Base-by-base conservation (phyloP, 92 coral and sea anemone genomes). In the Porites cylindrica region DNA sequence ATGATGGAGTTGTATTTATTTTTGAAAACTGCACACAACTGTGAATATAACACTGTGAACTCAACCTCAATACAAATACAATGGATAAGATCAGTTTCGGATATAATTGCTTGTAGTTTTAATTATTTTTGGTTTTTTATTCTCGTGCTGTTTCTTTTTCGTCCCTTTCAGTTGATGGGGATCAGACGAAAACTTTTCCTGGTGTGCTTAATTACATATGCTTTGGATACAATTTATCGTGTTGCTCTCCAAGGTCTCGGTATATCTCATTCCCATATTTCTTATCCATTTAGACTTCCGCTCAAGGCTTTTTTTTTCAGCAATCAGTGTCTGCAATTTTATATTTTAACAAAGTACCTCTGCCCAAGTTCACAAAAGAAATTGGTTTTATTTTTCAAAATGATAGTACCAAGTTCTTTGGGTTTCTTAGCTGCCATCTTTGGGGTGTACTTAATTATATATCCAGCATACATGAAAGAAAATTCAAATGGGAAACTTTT, bases 51-150 rank as follows among this genome's bases (percentile, higher is more conserved):
- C 76, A 21, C 58, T 7, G 6, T 16, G 13, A 51, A 47, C 24
- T 72, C 23, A 14, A 50, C 43, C 13, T 51, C 59, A 14, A 19
- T 17, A 72, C 21, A 18, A 3, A 19, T 72, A 26, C 76, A 72
- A 11, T 72, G 76, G 76, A 72, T 50, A 9, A 72, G 20, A 72
- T 12, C 76, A n/a, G 51, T 72, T 17, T 47, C 76, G 2, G 76
- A 47, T 7, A 26, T 72, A 7, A 72, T 72, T 17, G 17, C 17
- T 14, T 70, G 75, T 10, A 20, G 18, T 43, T 32, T 32, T 18
- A 9, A 9, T 23, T 70, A 70, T 51, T 11, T 70, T 29, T 29
- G 51, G 54, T 11, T 11, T 19, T 70, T 70, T 32, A 4, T 7
- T 3, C 13, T 10, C 38, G 8, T 70, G 13, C 51, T 23, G 20